Conservation (phyloP, 2,888 invertebrate species). For the Bembecia ichneumoniformis region DNA sequence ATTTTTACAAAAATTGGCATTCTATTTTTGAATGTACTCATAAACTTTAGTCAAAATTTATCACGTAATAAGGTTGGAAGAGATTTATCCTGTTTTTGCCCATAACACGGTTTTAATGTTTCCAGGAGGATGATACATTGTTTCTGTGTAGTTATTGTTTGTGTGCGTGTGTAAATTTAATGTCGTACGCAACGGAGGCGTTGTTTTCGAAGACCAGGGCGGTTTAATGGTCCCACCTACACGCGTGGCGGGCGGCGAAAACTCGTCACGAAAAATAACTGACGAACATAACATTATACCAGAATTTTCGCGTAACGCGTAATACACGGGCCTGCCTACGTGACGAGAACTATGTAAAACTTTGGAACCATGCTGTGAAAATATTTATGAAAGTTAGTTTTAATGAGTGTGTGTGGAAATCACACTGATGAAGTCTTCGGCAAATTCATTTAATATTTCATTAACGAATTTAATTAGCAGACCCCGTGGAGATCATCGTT, state of each 20-base stretch:
- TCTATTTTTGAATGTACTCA: too few species aligned
- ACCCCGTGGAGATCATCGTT: too few species aligned
- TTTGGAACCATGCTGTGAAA: too few species aligned
- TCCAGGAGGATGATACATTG: conserved; percentile 1
- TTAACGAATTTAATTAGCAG: too few species aligned
- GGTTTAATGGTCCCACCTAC: conserved; percentile 15
- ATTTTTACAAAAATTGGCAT: too few species aligned
- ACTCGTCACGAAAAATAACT: not conserved
- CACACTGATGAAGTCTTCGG: too few species aligned
- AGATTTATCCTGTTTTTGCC: not conserved
- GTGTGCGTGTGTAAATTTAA: conserved; percentile 6
- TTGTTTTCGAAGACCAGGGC: conserved; percentile 15
- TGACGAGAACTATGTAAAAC: not conserved
- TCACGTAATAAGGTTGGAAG: not conserved
- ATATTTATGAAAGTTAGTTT: too few species aligned
- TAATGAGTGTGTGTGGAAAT: too few species aligned
- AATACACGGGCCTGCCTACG: not conserved
- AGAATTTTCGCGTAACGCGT: not conserved
- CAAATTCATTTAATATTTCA: too few species aligned
- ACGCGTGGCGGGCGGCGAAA: conserved; percentile 4
- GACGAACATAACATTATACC: not conserved
- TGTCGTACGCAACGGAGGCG: conserved; percentile 12
- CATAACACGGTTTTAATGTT: not conserved
- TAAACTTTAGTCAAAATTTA: not conserved
- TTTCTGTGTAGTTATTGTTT: conserved; percentile 8